A percentile compares a stretch with the other conserved stretches of the same genome.
phyloP scores from a whole-genome alignment of 1,140 invertebrate species.

The Antheraea mylitta region DNA sequence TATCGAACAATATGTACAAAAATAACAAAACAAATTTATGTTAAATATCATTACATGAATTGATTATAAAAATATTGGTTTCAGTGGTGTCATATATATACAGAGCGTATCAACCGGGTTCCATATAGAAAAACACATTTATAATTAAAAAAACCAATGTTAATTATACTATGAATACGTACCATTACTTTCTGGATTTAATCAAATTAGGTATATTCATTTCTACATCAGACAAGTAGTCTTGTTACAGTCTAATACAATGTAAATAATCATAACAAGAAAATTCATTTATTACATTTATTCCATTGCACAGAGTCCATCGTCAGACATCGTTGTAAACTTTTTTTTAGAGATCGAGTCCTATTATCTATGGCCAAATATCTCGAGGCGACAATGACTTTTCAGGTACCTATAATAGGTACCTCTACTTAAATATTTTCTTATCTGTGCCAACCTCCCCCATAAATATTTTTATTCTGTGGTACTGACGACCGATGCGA shows the following conservation, averaged over 20 bases:
- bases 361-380: background rate
- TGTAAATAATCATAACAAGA: slow-evolving; percentile 5
- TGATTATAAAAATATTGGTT: background rate
- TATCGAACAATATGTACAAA: background rate
- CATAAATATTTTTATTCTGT: too few species aligned
- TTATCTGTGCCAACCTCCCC: too few species aligned
- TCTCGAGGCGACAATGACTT: too few species aligned
- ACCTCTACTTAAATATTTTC: too few species aligned
- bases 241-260: background rate
- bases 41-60: background rate
- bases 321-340: background rate
- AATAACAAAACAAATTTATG: slow-evolving; percentile 2
- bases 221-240: background rate
- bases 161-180: slow-evolving; percentile 35
- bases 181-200: slow-evolving; percentile 49
- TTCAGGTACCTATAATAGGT: too few species aligned
- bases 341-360: background rate
- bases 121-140: slow-evolving; percentile 18
- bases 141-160: slow-evolving; percentile 28
- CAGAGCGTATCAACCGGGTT: slow-evolving; percentile 51
- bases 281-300: slow-evolving; percentile 2
- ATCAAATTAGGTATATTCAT: slow-evolving; percentile 5
- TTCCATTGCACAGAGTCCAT: slow-evolving; percentile 2
- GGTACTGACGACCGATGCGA: too few species aligned
- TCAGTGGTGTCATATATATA: background rate